Conservation (phyloP, 2,888 invertebrate genomes). For the Rhyacophila evoluta region DNA sequence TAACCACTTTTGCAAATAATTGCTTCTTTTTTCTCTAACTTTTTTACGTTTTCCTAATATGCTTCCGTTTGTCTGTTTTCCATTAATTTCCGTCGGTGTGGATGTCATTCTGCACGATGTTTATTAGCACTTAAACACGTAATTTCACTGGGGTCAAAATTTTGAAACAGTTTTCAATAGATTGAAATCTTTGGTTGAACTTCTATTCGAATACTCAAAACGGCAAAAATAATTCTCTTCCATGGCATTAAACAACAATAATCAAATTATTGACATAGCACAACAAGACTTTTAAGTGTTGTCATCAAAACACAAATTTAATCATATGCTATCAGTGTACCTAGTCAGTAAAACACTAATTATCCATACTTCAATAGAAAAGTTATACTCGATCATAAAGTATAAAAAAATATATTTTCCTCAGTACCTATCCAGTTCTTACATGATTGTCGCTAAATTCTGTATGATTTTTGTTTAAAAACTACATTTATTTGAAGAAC, state of each 20-base stretch:
- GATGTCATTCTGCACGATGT: constrained; percentile 62
- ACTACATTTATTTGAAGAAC: too few relatives aligned
- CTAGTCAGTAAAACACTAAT: too few relatives aligned
- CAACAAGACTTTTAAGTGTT: background rate
- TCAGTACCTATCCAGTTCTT: too few relatives aligned
- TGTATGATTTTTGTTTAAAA: too few relatives aligned
- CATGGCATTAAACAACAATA: constrained; percentile 23
- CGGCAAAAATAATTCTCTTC: background rate
- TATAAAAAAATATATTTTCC: too few relatives aligned
- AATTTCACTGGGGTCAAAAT: background rate
- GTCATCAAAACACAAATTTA: background rate
- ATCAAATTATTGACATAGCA: constrained; percentile 26
- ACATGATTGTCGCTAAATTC: too few relatives aligned
- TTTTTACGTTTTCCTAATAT: constrained; percentile 69
- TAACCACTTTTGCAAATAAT: constrained; percentile 68
- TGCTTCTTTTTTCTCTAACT: constrained; percentile 64
- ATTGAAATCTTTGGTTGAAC: background rate
- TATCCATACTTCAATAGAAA: too few relatives aligned
- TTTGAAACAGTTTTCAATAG: background rate
- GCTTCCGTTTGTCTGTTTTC: constrained; percentile 62
- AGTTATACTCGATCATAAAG: background rate
- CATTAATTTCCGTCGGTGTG: constrained; percentile 66
- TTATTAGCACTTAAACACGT: background rate
- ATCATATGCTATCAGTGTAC: too few relatives aligned
- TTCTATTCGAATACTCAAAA: background rate